Evolutionary conservation across 2,888 invertebrate species (phyloP), one percentile per base, ranked within the genome.

Genomic region (Drosophila fungiperda): DNA sequence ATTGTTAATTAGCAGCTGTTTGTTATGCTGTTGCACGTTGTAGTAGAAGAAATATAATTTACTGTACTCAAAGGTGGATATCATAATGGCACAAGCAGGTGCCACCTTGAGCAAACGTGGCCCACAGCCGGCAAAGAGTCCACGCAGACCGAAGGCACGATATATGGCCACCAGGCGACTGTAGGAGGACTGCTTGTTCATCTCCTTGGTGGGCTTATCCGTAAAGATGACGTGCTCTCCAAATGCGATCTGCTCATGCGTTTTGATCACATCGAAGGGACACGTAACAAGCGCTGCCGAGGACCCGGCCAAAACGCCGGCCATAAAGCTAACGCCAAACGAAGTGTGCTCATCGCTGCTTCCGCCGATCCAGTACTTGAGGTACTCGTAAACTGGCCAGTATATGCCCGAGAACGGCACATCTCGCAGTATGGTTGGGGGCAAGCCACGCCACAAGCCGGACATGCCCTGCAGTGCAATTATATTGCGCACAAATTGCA

Each of bases 21-120:
- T 78, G 54, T 90, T 77, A 59, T 89, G 90, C 77, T 94, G 94
- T 75, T 94, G 93, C 9, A 94, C 92, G 77, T 95, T 94, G 91
- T 95, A 94, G 91, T 94, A 92, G 93, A 95, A 95, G 92, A 98
- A 98, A 92, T 97, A 97, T 68, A 95, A 94, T 93, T 99, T 99
- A 80, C 98, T 97, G 92, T 97, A 97, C 94, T 99, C 99, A 92
- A 99, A 99, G 0, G 98, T 96, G 5, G 98, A 97, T 82, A 99
- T 99, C 99, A 99, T 99, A 32, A 99, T 98, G 7, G 99, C 99
- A 93, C 99, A 99, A 0, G 99, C 99, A 1, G 99, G 99, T 4
- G 99, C 98, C 4, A 99, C 98, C 94, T 99, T 99, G 17, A 97
- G 95, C 76, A 99, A 94, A 76, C 99, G 94, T 0, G 99, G 99